A percentile compares a stretch with the other conserved stretches of the same genome.
phyloP scores from a whole-genome alignment of 2,797 vertebrate species.

The Oophaga sylvatica region DNA sequence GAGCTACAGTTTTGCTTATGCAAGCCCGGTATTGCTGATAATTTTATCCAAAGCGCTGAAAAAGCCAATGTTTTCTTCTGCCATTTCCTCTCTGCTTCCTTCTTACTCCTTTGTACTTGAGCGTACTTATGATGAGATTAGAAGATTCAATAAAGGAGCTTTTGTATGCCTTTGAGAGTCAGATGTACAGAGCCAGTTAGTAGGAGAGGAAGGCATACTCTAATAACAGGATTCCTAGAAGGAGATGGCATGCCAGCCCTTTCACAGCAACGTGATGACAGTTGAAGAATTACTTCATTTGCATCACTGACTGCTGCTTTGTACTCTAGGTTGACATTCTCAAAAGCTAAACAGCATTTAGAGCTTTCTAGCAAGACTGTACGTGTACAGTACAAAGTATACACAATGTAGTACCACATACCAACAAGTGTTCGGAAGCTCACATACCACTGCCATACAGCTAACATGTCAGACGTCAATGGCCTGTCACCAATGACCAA shows the following conservation, averaged over 20 bases:
- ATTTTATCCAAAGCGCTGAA: constrained; percentile 31
- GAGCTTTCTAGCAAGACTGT: constrained; percentile 64
- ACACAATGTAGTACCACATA: constrained; percentile 65
- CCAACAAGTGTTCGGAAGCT: constrained; percentile 48
- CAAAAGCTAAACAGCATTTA: constrained; percentile 60
- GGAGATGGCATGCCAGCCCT: constrained; percentile 48
- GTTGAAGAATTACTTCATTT: constrained; percentile 58
- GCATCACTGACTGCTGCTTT: constrained; percentile 62
- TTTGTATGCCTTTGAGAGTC: constrained; percentile 45
- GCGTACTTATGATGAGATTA: constrained; percentile 58
- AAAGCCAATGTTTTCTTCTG: constrained; percentile 41
- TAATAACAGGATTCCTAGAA: constrained; percentile 59
- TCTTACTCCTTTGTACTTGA: constrained; percentile 52
- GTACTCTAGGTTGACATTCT: constrained; percentile 61
- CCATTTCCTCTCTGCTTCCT: constrained; percentile 56
- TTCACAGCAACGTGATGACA: constrained; percentile 36
- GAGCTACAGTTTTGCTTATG: neutral
- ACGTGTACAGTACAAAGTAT: constrained; percentile 65
- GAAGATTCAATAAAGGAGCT: constrained; percentile 51
- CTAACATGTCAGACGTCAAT: neutral
- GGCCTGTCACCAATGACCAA: neutral
- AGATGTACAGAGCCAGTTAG: constrained; percentile 53
- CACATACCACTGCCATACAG: constrained; percentile 26
- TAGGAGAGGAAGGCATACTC: constrained; percentile 53
- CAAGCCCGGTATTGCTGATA: neutral